A percentile compares a stretch with the other conserved stretches of the same genome.
Evolutionary conservation across 2,113 vertebrate genomes (phyloP).

Genomic region (Genyomyrus donnyi): DNA sequence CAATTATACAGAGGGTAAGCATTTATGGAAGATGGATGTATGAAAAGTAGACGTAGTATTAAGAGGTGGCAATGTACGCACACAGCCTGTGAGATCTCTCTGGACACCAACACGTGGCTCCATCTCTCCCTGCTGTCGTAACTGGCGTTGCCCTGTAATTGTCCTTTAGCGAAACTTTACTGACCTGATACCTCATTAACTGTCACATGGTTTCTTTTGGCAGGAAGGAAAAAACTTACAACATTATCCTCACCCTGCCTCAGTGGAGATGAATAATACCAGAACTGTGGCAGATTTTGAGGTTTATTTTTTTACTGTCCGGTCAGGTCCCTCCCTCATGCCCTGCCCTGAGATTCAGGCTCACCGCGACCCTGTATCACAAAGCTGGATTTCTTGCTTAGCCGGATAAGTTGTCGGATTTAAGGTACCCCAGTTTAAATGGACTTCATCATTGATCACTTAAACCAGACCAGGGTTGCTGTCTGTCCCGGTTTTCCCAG

Average conservation of each 20-base stretch:
- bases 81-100: not conserved
- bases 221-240: not conserved
- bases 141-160: not conserved
- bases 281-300: not conserved
- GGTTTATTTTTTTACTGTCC: not conserved
- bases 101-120: not conserved
- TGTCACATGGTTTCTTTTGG: not conserved
- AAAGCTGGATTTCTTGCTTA: not conserved
- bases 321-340: not conserved
- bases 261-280: not conserved
- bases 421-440: not conserved
- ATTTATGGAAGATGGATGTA: not conserved
- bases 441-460: not conserved
- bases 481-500: no score
- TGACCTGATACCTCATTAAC: not conserved
- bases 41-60: not conserved
- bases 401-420: not conserved
- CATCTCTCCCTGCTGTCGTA: not conserved
- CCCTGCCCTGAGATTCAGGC: not conserved
- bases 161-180: not conserved
- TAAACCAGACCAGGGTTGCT: not conserved
- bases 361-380: not conserved
- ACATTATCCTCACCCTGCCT: not conserved
- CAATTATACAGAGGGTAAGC: not conserved
- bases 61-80: not conserved